Evolutionary conservation across 2,113 vertebrate species (phyloP).

Genomic region (Strix uralensis): DNA sequence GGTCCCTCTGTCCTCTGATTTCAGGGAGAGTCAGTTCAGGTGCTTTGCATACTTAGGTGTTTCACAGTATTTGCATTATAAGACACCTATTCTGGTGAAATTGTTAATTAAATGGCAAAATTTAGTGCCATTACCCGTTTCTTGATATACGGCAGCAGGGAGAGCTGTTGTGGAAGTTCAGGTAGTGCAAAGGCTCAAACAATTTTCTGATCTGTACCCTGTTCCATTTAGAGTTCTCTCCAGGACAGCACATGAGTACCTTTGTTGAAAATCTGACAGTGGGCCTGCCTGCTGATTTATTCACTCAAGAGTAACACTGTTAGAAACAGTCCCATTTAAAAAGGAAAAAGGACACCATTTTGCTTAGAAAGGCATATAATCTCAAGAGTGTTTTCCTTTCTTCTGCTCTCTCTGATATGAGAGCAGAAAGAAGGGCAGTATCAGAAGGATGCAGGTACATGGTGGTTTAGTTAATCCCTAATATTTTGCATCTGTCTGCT

Average conservation of each 20-base stretch:
- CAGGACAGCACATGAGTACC: background rate
- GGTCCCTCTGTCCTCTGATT: background rate
- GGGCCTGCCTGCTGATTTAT: background rate
- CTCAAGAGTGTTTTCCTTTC: background rate
- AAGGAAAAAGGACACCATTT: background rate
- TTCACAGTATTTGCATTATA: background rate
- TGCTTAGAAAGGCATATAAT: background rate
- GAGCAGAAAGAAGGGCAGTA: background rate
- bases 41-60: background rate
- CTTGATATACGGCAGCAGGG: background rate
- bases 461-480: slow-evolving; percentile 26
- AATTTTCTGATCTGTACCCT: background rate
- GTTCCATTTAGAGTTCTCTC: background rate
- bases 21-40: background rate
- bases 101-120: background rate
- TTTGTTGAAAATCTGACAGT: background rate
- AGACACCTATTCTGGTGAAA: background rate
- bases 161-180: background rate
- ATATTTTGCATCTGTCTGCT: slow-evolving; percentile 52
- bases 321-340: background rate
- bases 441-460: background rate
- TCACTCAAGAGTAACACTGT: background rate
- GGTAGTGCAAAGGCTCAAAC: background rate
- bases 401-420: background rate
- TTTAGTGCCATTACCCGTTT: background rate